phyloP scores from a whole-genome alignment of 2,113 vertebrate species.

The Pao palembangensis region DNA sequence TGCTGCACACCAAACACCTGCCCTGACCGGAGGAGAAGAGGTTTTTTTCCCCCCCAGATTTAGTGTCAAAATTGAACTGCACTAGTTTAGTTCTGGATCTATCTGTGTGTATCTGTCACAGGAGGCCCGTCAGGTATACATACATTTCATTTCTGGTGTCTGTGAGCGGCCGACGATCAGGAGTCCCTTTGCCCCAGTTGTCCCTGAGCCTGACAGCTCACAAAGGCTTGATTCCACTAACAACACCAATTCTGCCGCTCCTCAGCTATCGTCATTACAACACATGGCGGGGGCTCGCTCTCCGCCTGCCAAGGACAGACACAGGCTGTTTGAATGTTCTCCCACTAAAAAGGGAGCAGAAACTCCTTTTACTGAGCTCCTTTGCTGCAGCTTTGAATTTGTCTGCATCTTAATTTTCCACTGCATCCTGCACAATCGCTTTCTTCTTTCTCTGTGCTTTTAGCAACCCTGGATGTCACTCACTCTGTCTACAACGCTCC shows the following conservation, averaged over 20 bases:
- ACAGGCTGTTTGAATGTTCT: conserved; percentile 43
- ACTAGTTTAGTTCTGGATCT: conserved; percentile 17
- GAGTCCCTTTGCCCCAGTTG: conserved; percentile 31
- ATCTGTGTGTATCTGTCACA: conserved; percentile 1
- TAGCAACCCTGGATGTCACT: too few species aligned
- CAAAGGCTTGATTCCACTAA: conserved; percentile 35
- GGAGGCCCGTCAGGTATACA: conserved; percentile 7
- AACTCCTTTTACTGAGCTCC: conserved; percentile 15
- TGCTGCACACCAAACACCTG: conserved; percentile 24
- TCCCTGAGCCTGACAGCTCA: conserved; percentile 40
- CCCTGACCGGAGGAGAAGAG: background rate
- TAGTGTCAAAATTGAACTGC: conserved; percentile 9
- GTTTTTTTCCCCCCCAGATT: background rate
- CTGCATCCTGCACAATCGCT: background rate
- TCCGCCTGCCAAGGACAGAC: conserved; percentile 51
- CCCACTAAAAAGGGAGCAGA: conserved; percentile 10
- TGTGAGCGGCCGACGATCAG: conserved; percentile 29
- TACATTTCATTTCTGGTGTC: conserved; percentile 1
- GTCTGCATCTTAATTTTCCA: background rate
- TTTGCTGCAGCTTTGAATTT: conserved; percentile 30
- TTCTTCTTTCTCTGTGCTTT: background rate
- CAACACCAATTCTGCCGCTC: conserved; percentile 44
- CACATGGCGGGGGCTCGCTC: conserved; percentile 32
- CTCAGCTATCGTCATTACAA: conserved; percentile 38
- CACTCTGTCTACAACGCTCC: too few species aligned